Base-by-base conservation (phyloP, 2,113 vertebrate genomes). In the Limanda limanda region DNA sequence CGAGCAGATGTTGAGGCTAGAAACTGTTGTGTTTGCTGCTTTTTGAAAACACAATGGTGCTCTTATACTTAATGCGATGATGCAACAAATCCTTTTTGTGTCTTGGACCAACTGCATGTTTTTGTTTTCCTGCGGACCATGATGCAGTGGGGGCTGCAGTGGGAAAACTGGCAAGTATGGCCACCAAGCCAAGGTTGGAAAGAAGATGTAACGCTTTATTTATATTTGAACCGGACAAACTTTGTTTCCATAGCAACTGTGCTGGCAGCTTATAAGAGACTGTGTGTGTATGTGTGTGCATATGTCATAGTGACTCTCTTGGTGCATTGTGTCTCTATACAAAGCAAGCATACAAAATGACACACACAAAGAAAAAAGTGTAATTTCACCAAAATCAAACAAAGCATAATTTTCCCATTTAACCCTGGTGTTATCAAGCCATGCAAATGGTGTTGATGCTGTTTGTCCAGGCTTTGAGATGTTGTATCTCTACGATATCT, bases 211-310 rank as follows among this genome's bases (percentile, higher is more conserved):
- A 76, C 69, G 42, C 77, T 86, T 77, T 72, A 85, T 85, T 88
- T 85, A 54, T 81, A 66, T 82, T 74, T 64, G 27, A 84, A 76
- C 54, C 9, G 54, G 82, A 87, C 79, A 81, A 84, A 88, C 48
- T 76, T 74, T 71, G 89, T 91, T 88, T 81, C 90, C 86, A 90
- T 88, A 81, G 86, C 82, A 88, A 91, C 90, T 47, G 56, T 13
- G 45, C 78, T 86, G 81, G 71, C 68, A 81, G 71, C 63, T 75
- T 45, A 71, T 35, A 56, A 65, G 52, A 71, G 68, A 61, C 27
- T 59, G 17, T 58, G 70, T n/a, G 59, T 45, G 52, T 62, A 78
- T 61, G 6, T 81, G 42, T 62, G 55, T 79, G 58, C 21, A 12
- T 77, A 45, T 76, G 52, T 79, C 67, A 69, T 48, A 61, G 62